These are phyloP conservation scores for Salarias fasciatus DNA, from an alignment of 2,797 vertebrate genomes.

Conservation along the genomic window DNA sequence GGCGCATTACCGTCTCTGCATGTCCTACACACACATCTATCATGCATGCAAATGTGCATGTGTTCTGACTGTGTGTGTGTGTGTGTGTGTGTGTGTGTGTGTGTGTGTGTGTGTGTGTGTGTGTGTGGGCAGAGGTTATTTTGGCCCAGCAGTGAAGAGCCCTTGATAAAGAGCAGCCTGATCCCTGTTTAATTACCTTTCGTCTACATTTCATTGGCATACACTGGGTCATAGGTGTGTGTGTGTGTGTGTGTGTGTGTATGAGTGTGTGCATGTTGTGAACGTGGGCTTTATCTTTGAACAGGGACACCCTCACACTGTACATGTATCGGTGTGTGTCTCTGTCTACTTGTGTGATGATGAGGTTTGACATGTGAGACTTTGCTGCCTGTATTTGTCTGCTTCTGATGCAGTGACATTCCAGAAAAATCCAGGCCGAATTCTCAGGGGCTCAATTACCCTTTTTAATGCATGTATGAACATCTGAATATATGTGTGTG, in stretches of 20 bases:
- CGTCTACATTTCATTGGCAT: conserved; percentile 69
- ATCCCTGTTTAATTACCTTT: conserved; percentile 83
- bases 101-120: conserved; percentile 46
- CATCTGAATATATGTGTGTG: too few species aligned
- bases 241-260: neutral
- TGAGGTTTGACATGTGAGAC: neutral
- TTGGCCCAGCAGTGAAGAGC: conserved; percentile 78
- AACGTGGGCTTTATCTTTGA: too few species aligned
- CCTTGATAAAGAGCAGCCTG: conserved; percentile 81
- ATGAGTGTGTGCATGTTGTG: too few species aligned
- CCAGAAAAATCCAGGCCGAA: neutral
- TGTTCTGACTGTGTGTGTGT: conserved; percentile 37
- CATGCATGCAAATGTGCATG: conserved; percentile 26
- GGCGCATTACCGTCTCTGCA: neutral
- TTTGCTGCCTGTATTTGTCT: neutral
- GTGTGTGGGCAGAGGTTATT: conserved; percentile 76
- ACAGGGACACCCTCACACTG: too few species aligned
- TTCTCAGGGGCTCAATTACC: too few species aligned
- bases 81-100: conserved; percentile 27
- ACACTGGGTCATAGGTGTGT: conserved; percentile 63
- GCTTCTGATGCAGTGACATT: neutral
- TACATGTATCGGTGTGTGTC: too few species aligned
- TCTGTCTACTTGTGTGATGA: neutral
- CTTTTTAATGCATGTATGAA: too few species aligned
- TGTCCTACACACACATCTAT: neutral